Base-by-base conservation (phyloP, 2,888 invertebrate genomes). In the Ornithoptera priamus region DNA sequence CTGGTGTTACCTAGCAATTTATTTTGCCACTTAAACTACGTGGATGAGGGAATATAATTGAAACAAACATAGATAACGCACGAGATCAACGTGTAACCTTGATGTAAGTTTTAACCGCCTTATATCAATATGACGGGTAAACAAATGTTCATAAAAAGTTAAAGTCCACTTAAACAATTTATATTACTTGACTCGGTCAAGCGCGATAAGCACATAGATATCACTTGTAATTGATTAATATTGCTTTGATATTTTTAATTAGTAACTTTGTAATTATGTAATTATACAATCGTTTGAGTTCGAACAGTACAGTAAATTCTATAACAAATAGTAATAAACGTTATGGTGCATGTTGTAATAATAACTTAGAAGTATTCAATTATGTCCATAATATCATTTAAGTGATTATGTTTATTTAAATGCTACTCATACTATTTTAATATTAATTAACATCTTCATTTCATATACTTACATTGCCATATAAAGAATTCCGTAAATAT, bases 401-500 rank as follows among this genome's bases (percentile, higher is more conserved):
- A 72, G 68, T 70, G 71, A 42, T 57, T 59, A 70, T 62, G 72
- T 74, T 79, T 78, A 75, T 75, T 76, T 76, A 76, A 76, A 73
- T 72, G 71, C 67, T 72, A 72, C 72, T 76, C 74, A 77, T 78
- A 80, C 79, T 76, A 72, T 74, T 76, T 78, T 77, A 80, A 58
- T 80, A 79, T 80, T 78, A 81, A 81, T 79, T 77, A 75, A 81
- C 78, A 73, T 75, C 77, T 81, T 79, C 79, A 83, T 82, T 81
- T 56, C 8, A 46, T 36, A 6, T 65, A 64, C 39, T 17, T 10
- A 20, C 15, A 56, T 53, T 59, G 22, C 17, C 36, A 60, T 36
- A 77, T 76, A 74, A 77, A 78, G 79, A 81, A 80, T 73, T 75
- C 72, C 76, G 73, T 78, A 75, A 76, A 73, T 72, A 76, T 70